A percentile compares a stretch with the other conserved stretches of the same genome.
Evolutionary conservation across 2,888 invertebrate genomes (phyloP).

Genomic region (Phyllotreta striolata): DNA sequence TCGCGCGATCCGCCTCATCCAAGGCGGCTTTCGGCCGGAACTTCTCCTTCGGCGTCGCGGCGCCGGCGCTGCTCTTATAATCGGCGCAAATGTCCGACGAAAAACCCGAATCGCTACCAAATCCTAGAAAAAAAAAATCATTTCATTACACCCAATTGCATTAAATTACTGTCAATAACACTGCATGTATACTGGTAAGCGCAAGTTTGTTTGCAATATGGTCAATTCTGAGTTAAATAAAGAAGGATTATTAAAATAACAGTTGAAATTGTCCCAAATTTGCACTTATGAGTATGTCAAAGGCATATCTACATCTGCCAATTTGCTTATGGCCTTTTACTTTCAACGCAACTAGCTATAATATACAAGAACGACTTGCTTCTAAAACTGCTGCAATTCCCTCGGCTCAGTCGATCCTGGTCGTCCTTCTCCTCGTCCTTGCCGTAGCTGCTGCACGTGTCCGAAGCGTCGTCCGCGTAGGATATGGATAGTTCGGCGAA

Average conservation of each 20-base stretch:
- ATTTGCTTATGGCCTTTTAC: no score
- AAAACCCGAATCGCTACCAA: constrained; percentile 64
- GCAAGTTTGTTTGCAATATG: no score
- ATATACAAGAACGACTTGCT: constrained; percentile 48
- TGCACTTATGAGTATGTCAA: no score
- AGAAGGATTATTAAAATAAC: no score
- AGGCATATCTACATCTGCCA: no score
- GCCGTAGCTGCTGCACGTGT: constrained; percentile 51
- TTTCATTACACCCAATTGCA: background rate
- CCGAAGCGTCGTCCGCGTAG: constrained; percentile 60
- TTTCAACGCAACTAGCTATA: no score
- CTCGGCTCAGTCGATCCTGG: constrained; percentile 48
- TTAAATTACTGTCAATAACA: no score
- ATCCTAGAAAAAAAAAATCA: constrained; percentile 49
- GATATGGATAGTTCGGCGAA: constrained; percentile 59
- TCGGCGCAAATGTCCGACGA: constrained; percentile 64
- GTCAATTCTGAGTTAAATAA: no score
- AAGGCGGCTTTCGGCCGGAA: constrained; percentile 57
- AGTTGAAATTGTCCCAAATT: no score
- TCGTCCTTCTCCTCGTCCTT: constrained; percentile 41
- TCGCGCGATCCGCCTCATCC: constrained; percentile 60
- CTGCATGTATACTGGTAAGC: no score
- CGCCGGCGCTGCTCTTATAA: constrained; percentile 58
- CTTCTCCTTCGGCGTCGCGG: constrained; percentile 60
- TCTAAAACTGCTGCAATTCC: constrained; percentile 54